Percentiles rank a stretch among this genome's conserved stretches.
Evolutionary conservation across 2,113 vertebrate genomes (phyloP).

Genomic region (Sialia sialis): DNA sequence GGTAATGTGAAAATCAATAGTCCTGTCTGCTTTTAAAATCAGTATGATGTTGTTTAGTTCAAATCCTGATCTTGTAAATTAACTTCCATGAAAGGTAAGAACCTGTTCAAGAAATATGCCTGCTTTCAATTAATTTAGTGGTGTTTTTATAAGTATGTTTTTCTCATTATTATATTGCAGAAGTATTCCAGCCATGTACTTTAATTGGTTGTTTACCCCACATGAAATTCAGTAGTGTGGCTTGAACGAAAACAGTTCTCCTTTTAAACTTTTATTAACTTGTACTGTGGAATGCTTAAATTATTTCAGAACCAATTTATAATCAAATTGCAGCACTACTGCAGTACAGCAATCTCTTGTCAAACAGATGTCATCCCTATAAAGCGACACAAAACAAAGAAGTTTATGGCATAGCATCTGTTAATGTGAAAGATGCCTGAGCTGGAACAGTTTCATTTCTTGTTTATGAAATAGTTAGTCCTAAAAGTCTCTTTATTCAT

Average conservation of each 20-base stretch:
- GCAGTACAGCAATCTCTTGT: slow-evolving; percentile 70
- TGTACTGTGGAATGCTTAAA: slow-evolving; percentile 64
- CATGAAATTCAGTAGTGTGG: slow-evolving; percentile 42
- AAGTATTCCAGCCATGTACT: neutral
- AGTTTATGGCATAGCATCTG: slow-evolving; percentile 76
- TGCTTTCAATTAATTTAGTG: neutral
- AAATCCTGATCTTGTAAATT: neutral
- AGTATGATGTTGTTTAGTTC: neutral
- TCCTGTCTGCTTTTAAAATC: neutral
- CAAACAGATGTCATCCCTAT: slow-evolving; percentile 75
- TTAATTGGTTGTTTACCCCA: slow-evolving; percentile 48
- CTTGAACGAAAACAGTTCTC: slow-evolving; percentile 61
- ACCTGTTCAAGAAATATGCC: neutral
- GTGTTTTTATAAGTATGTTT: neutral
- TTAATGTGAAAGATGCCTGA: slow-evolving; percentile 64
- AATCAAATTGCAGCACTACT: slow-evolving; percentile 68
- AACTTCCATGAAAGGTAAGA: neutral
- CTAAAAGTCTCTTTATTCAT: slow-evolving; percentile 71
- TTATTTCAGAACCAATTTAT: slow-evolving; percentile 69
- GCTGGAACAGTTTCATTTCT: slow-evolving; percentile 64
- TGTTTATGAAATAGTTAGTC: slow-evolving; percentile 61
- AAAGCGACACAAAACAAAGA: slow-evolving; percentile 67
- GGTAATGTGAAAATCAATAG: neutral
- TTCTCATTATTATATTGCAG: neutral
- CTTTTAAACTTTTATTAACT: slow-evolving; percentile 73